These are phyloP conservation scores for Caenorhabditis briggsae DNA, from an alignment of 1,140 invertebrate species.

Conservation along the genomic window DNA sequence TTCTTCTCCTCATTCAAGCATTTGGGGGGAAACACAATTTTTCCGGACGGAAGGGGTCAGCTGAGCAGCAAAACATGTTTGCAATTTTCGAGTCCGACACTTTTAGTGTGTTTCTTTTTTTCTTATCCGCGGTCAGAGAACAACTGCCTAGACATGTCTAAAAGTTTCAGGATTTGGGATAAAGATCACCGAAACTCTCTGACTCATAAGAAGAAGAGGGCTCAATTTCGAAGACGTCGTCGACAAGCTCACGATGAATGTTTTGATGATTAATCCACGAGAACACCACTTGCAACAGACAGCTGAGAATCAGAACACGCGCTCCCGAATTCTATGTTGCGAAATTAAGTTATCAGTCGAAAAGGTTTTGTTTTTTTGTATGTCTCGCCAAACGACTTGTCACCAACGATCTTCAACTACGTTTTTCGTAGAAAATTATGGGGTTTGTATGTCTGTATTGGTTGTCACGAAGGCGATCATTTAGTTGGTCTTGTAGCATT, in stretches of 20 bases:
- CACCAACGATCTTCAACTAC: slow-evolving; percentile 4
- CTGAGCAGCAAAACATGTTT: slow-evolving; percentile 52
- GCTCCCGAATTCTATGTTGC: not conserved
- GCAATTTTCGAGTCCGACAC: slow-evolving; percentile 48
- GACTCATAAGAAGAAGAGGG: not conserved
- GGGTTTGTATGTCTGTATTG: not conserved
- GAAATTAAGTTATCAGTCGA: slow-evolving; percentile 4
- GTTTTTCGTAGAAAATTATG: not conserved
- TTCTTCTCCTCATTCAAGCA: slow-evolving; percentile 11
- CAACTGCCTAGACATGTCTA: slow-evolving; percentile 42
- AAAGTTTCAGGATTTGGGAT: slow-evolving; percentile 52
- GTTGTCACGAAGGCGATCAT: not conserved
- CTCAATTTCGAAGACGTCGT: not conserved
- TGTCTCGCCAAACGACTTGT: slow-evolving; percentile 1
- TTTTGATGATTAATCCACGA: slow-evolving; percentile 36
- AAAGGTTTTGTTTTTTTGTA: no score
- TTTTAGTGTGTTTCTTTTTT: slow-evolving; percentile 6
- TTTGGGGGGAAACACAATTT: not conserved
- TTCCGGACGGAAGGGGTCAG: slow-evolving; percentile 19
- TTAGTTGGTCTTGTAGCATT: not conserved
- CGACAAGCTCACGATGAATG: not conserved
- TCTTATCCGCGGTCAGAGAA: slow-evolving; percentile 12
- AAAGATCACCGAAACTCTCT: slow-evolving; percentile 34
- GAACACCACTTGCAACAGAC: slow-evolving; percentile 25
- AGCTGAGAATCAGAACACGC: not conserved